Base-by-base conservation (phyloP, 2,113 vertebrate genomes). In the Typhlomys cinereus region DNA sequence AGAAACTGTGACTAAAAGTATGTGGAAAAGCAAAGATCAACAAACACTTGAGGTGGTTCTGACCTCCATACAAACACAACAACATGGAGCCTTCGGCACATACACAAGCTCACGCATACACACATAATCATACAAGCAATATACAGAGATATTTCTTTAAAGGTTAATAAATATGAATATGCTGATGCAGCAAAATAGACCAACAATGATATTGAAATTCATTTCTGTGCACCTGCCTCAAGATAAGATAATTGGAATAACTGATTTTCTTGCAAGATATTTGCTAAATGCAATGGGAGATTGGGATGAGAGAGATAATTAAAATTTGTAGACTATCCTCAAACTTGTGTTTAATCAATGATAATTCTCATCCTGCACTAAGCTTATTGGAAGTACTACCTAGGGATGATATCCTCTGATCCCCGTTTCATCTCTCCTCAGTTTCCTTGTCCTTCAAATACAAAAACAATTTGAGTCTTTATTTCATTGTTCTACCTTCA, bases 201-300 rank as follows among this genome's bases (percentile, higher is more conserved):
- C n/a, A n/a, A n/a, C n/a, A n/a, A n/a, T n/a, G n/a, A n/a, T 50
- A 70, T 25, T 52, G 85, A 76, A 93, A 23, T 86, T 71, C 74
- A 73, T 95, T 95, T 94, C 61, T 95, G 86, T 90, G 20, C 59
- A 71, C 52, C 18, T 27, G 0, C 67, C 36, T 34, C 8, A 41
- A 23, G 59, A 70, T 74, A 82, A 90, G 59, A 93, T 48, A 87
- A 89, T 83, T 74, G 66, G 76, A 62, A 31, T 90, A 89, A 94
- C 79, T 87, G 54, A 67, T 84, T 91, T 50, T 89, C 48, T 69
- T 95, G 85, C 78, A 92, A 95, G 92, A 93, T 7, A 1, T 85
- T 92, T 95, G 81, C 69, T 59, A 74, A 93, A 82, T 96, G 92
- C 67, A 89, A 87, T 91, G 66, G 82, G 52, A 90, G 27, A 88